These are phyloP conservation scores for Agelaius phoeniceus DNA, from an alignment of 2,113 vertebrate genomes.

Conservation along the genomic window DNA sequence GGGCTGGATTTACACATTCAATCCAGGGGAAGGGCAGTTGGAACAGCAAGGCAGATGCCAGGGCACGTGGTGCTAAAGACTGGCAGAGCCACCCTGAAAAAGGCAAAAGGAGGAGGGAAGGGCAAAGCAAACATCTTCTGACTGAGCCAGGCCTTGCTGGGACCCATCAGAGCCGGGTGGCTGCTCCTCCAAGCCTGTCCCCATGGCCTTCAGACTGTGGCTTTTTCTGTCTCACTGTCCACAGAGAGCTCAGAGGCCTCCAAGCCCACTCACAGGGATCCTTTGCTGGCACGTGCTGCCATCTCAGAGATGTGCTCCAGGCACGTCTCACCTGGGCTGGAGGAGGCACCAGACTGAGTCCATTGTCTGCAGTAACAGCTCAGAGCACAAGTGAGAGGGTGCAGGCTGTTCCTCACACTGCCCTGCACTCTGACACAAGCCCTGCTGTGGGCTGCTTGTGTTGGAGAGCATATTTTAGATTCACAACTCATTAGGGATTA, in stretches of 20 bases:
- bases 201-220: background rate
- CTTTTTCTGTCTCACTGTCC: background rate
- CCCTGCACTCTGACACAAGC: fast-evolving
- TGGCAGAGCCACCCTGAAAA: background rate
- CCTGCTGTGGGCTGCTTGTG: background rate
- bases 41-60: background rate
- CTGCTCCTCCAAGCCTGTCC: background rate
- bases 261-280: background rate
- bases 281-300: background rate
- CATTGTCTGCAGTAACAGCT: fast-evolving
- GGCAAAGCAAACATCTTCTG: background rate
- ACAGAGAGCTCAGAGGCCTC: background rate
- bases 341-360: background rate
- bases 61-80: background rate
- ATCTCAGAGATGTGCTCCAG: fast-evolving
- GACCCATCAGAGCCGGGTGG: background rate
- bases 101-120: background rate
- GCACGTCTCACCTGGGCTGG: background rate
- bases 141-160: background rate
- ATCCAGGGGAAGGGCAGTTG: background rate
- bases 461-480: background rate
- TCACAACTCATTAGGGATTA: background rate
- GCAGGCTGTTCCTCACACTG: background rate
- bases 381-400: background rate
- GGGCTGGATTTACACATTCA: background rate